These are phyloP conservation scores for Periophthalmus modestus DNA, from an alignment of 2,113 vertebrate species.

Conservation along the genomic window DNA sequence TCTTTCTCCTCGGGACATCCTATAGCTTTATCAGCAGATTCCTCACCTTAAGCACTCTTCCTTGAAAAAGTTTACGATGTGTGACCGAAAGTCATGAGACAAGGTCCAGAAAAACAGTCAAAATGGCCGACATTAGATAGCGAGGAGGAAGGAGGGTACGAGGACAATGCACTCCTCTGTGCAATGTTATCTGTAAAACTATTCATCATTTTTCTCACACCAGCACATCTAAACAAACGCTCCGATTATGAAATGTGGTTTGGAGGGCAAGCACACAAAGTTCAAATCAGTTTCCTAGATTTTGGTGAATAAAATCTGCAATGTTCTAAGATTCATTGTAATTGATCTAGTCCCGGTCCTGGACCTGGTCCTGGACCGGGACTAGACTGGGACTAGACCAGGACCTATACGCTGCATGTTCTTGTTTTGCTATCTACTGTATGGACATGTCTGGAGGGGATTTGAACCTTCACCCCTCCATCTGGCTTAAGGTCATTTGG, in stretches of 20 bases:
- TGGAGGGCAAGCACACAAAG: slow-evolving; percentile 10
- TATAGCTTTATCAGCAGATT: slow-evolving; percentile 14
- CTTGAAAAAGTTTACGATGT: slow-evolving; percentile 30
- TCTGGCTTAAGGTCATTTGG: slow-evolving; percentile 49
- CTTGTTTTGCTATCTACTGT: slow-evolving; percentile 15
- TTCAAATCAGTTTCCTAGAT: not conserved
- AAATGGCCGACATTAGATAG: slow-evolving; percentile 27
- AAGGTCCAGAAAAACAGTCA: slow-evolving; percentile 15
- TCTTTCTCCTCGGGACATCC: slow-evolving; percentile 18
- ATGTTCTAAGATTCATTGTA: no score
- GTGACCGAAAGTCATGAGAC: slow-evolving; percentile 47
- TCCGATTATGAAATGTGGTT: slow-evolving; percentile 38
- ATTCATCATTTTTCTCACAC: slow-evolving; percentile 54
- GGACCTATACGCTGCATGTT: not conserved
- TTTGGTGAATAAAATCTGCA: not conserved
- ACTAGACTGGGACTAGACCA: no score
- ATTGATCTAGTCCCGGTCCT: no score
- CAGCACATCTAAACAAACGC: slow-evolving; percentile 1
- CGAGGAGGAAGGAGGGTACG: slow-evolving; percentile 41
- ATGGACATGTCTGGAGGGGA: slow-evolving; percentile 24
- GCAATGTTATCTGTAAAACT: slow-evolving; percentile 59
- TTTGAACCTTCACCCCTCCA: slow-evolving; percentile 32
- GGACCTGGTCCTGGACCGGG: no score
- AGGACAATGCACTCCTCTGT: slow-evolving; percentile 73
- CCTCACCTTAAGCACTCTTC: slow-evolving; percentile 31